Evolutionary conservation across 2,797 vertebrate genomes (phyloP).

Genomic region (Lerista edwardsae): DNA sequence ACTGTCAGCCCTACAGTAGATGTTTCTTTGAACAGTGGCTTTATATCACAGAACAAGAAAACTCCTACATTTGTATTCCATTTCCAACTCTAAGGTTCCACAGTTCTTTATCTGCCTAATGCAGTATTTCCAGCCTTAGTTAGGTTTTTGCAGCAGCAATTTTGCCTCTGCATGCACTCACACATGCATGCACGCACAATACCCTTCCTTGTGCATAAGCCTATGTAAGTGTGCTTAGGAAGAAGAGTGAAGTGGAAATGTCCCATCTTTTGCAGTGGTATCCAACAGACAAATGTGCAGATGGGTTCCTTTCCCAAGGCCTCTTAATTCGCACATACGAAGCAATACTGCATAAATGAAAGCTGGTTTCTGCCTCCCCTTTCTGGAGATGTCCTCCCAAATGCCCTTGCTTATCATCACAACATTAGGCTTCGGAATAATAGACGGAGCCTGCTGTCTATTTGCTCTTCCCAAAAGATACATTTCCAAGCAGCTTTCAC

Average conservation of each 20-base stretch:
- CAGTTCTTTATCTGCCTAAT: background rate
- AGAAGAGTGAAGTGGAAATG: background rate
- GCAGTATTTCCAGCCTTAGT: background rate
- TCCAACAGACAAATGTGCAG: background rate
- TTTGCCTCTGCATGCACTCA: background rate
- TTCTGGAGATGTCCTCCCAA: constrained; percentile 5
- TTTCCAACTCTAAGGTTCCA: too few species aligned
- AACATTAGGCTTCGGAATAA: background rate
- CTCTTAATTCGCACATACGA: background rate
- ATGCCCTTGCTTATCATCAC: constrained; percentile 26
- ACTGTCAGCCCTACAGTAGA: too few species aligned
- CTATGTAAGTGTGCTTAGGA: background rate
- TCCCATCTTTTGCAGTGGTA: background rate
- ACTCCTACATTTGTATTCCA: too few species aligned
- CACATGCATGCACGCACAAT: too few species aligned
- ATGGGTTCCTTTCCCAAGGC: background rate
- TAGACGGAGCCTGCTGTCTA: background rate
- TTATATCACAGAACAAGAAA: too few species aligned
- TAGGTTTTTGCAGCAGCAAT: background rate
- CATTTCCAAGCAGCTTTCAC: background rate
- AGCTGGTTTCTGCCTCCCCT: background rate
- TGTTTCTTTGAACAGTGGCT: too few species aligned
- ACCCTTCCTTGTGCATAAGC: background rate
- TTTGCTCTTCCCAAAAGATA: constrained; percentile 3
- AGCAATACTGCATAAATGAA: constrained; percentile 9